phyloP scores from a whole-genome alignment of 2,113 vertebrate genomes.

The Orthonyx spaldingii region DNA sequence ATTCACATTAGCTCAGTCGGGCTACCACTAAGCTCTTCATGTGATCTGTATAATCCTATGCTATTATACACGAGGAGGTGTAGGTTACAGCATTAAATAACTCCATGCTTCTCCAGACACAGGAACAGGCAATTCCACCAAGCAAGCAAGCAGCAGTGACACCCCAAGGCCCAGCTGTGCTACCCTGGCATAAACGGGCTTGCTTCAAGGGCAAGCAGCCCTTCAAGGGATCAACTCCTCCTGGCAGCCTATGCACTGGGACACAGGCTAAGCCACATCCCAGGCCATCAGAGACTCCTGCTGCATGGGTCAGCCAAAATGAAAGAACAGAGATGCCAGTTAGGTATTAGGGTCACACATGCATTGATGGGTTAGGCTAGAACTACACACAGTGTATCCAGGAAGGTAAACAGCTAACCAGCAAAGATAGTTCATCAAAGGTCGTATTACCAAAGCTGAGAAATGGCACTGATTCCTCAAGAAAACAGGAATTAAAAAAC shows the following conservation, averaged over 20 bases:
- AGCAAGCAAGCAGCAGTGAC: background rate
- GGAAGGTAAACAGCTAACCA: background rate
- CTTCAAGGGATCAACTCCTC: background rate
- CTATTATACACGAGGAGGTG: background rate
- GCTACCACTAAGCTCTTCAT: background rate
- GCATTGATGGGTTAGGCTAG: background rate
- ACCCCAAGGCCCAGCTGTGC: background rate
- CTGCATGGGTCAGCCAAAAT: background rate
- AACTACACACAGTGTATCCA: background rate
- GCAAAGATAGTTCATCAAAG: background rate
- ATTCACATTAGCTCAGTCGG: background rate
- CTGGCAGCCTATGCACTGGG: background rate
- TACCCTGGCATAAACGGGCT: rapidly evolving
- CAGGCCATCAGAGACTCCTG: background rate
- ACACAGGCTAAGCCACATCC: background rate
- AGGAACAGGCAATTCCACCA: background rate
- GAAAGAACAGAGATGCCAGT: background rate
- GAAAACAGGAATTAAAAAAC: background rate
- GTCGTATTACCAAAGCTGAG: background rate
- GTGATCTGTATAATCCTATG: background rate
- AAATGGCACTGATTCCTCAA: background rate
- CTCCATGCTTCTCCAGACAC: background rate
- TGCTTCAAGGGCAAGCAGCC: background rate
- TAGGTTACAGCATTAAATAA: background rate
- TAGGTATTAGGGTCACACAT: background rate